Evolutionary conservation across 23 tunicate genomes (phyloP), one percentile per base, ranked within the genome.

Genomic region (Halocynthia aurantium): DNA sequence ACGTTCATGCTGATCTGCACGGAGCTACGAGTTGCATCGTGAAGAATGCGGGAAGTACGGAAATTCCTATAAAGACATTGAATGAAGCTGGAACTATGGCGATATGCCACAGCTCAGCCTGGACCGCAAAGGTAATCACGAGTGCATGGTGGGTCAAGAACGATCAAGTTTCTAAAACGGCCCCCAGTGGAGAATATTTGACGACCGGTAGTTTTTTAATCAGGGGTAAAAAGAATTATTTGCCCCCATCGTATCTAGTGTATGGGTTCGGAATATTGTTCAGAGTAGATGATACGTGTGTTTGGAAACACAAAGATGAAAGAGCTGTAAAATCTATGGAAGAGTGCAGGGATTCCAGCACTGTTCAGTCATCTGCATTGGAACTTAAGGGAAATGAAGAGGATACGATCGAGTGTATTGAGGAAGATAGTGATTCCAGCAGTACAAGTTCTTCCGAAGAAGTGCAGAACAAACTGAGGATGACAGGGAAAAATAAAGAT

Each of bases 11-110:
- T 8, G 99, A 94, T 73, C 62, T 94, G 44, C 99, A 94, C 55
- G 99, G 99, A 7, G 99, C 99, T 40, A 88, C 99, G 6, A 88
- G 95, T 77, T 88, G 91, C 78, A 88, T 94, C 22, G 85, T 88
- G 66, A 94, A 87, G 44, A 77, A 81, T 22, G 22, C 55, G 20
- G 31, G 60, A 0, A 74, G 56, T 50, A 40, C 62, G 0, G 78
- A 74, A 15, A 62, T 94, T 49, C 87, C 99, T 6, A 95, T 96
- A 17, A 84, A 84, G 53, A 94, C 96, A 13, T 81, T 94, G 7
- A 88, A 88, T 56, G 99, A 94, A 82, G 99, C 94, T 7, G 99
- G 96, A 8, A 88, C 94, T 21, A 88, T 88, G 95, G 99, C 99
- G 0, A 88, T 88, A 13, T 94, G 99, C 66, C 99, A 94, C 87